Evolutionary conservation across 2,113 vertebrate species (phyloP), one percentile per base, ranked within the genome.

Genomic region (Pseudorectes ferrugineus): DNA sequence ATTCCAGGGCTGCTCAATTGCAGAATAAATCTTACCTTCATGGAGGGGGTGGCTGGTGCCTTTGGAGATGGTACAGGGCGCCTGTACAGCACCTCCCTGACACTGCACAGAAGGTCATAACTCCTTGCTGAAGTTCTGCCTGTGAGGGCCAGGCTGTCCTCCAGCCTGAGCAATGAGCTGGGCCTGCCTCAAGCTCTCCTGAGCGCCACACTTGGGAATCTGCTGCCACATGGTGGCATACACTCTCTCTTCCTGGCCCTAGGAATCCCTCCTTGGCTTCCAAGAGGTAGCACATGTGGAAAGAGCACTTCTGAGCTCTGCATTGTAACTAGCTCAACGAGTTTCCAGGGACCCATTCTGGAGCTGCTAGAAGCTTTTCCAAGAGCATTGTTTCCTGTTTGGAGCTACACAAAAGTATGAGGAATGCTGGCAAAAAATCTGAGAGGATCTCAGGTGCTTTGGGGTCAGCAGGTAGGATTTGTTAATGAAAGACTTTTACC

Each of bases 201-300:
- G 55, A 91, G 61, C 48, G 79, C 73, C 83, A 91, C 78, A 59
- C 11, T 79, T 58, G 29, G 78, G 79, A 86, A 81, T 94, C 95
- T 91, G 49, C 94, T 90, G 90, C 95, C 89, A 94, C 95, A 91
- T 92, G 92, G 95, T 94, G 92, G 92, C 95, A 97, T 92, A 80
- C 88, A 88, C 85, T 96, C 94, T 92, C 93, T 83, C 91, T 74
- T 92, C 76, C 92, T 24, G 67, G 68, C 55, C 83, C 58, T 62
- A 62, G 76, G 54, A 92, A 82, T 90, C 59, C 58, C 36, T 93
- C 49, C 80, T 88, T 94, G 96, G 75, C 66, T 93, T 93, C 40
- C 52, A 82, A 63, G 80, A 91, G 52, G 46, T 58, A 92, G 70
- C 52, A 93, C 9, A 6, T 29, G 57, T 58, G 43, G 51, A 68